Percentiles rank a stretch among this genome's conserved stretches.
These are phyloP conservation scores for Rhinolophus sinicus DNA, from an alignment of 2,113 vertebrate genomes.

Conservation along the genomic window DNA sequence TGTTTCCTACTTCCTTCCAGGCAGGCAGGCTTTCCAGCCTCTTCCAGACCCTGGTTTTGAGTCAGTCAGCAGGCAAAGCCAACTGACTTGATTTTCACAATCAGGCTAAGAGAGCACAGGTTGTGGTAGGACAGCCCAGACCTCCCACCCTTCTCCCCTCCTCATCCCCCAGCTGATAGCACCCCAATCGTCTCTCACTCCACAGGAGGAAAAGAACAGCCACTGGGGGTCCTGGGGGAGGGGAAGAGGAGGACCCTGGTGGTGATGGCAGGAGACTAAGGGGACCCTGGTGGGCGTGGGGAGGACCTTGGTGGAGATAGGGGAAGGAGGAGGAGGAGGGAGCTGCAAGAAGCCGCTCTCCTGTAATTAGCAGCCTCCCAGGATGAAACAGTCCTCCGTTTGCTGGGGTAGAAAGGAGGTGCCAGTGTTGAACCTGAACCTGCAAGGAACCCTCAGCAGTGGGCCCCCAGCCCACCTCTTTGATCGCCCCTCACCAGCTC, in stretches of 20 bases:
- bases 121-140: background rate
- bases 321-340: background rate
- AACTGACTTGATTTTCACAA: background rate
- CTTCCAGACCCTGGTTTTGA: background rate
- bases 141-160: background rate
- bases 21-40: background rate
- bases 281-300: background rate
- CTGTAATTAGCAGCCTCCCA: background rate
- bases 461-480: slow-evolving; percentile 9
- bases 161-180: background rate
- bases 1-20: background rate
- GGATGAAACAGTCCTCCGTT: background rate
- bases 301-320: background rate
- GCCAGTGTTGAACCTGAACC: background rate
- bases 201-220: background rate
- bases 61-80: background rate
- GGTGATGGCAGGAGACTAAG: background rate
- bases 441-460: background rate
- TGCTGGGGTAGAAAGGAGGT: background rate
- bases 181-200: background rate
- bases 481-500: slow-evolving; percentile 53
- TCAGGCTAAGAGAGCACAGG: background rate
- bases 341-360: background rate
- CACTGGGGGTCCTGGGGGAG: background rate
- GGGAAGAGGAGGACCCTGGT: background rate